phyloP scores from a whole-genome alignment of 2,797 vertebrate genomes.

The Schizopygopsis malacanthus region DNA sequence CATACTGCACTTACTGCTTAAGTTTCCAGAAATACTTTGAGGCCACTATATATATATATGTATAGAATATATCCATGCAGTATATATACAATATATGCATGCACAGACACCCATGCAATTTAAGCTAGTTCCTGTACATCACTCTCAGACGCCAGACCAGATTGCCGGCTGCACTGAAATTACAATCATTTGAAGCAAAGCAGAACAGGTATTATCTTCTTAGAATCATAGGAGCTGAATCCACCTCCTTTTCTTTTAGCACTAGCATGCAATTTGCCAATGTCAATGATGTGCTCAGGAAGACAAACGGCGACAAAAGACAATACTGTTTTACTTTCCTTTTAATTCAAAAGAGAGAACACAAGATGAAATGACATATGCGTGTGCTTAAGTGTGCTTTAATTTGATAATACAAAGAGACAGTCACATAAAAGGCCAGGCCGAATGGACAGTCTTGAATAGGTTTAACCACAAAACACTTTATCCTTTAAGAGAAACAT shows the following conservation, averaged over 20 bases:
- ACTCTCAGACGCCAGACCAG: constrained; percentile 25
- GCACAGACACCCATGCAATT: constrained; percentile 19
- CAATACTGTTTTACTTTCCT: constrained; percentile 8
- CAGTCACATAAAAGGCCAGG: constrained; percentile 20
- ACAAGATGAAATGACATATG: not conserved
- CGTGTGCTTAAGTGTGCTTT: constrained; percentile 5
- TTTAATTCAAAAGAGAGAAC: constrained; percentile 3
- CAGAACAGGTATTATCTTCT: constrained; percentile 54
- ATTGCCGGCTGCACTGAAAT: constrained; percentile 55
- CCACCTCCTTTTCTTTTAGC: not conserved
- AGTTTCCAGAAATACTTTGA: not conserved
- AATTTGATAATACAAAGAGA: constrained; percentile 26
- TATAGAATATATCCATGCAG: not conserved
- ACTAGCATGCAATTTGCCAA: constrained; percentile 44
- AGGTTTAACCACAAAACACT: constrained; percentile 19
- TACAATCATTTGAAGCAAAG: constrained; percentile 57
- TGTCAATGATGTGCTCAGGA: constrained; percentile 36
- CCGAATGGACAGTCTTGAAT: not conserved
- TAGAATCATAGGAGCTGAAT: constrained; percentile 45
- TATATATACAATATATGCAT: not conserved
- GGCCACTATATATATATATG: not conserved
- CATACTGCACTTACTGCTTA: not conserved
- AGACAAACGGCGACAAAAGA: constrained; percentile 14
- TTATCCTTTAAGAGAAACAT: constrained; percentile 12
- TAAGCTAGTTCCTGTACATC: constrained; percentile 14